Evolutionary conservation across 2,888 invertebrate genomes (phyloP).

Genomic region (Hydrotaea cyrtoneurina): DNA sequence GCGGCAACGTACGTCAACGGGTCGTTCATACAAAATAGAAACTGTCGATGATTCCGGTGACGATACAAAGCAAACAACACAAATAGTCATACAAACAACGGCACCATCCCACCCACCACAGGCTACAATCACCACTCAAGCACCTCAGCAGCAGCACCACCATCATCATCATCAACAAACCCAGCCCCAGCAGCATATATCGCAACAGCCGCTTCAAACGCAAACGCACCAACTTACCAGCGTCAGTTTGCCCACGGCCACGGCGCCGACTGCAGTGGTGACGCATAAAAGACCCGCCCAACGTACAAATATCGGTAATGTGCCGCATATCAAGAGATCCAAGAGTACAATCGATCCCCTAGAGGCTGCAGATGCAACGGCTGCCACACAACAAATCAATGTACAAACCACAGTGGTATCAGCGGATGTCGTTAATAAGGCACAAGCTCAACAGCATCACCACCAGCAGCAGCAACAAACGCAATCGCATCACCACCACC

Average conservation of each 20-base stretch:
- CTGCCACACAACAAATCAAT: conserved; percentile 78
- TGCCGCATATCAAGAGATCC: conserved; percentile 76
- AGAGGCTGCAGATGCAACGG: conserved; percentile 82
- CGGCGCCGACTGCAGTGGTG: conserved; percentile 76
- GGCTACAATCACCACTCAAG: conserved; percentile 75
- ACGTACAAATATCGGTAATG: conserved; percentile 74
- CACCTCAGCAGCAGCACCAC: conserved; percentile 69
- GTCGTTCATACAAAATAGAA: conserved; percentile 83
- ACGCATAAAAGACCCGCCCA: conserved; percentile 79
- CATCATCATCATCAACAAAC: conserved; percentile 71
- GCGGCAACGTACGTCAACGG: conserved; percentile 77
- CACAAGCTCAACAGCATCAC: conserved; percentile 54
- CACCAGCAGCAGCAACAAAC: conserved; percentile 51
- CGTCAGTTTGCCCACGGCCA: conserved; percentile 61
- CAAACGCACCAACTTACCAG: conserved; percentile 67
- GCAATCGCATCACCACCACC: conserved; percentile 62
- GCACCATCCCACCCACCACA: conserved; percentile 75
- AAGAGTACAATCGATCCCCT: conserved; percentile 82
- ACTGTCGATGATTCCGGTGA: conserved; percentile 84
- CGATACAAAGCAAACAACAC: conserved; percentile 81
- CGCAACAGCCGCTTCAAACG: conserved; percentile 58
- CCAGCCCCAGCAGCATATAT: conserved; percentile 70
- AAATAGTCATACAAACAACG: conserved; percentile 82
- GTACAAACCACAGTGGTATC: conserved; percentile 82
- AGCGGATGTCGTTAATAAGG: conserved; percentile 59